Conservation (phyloP, 2,113 vertebrate genomes). For the Athene noctua region DNA sequence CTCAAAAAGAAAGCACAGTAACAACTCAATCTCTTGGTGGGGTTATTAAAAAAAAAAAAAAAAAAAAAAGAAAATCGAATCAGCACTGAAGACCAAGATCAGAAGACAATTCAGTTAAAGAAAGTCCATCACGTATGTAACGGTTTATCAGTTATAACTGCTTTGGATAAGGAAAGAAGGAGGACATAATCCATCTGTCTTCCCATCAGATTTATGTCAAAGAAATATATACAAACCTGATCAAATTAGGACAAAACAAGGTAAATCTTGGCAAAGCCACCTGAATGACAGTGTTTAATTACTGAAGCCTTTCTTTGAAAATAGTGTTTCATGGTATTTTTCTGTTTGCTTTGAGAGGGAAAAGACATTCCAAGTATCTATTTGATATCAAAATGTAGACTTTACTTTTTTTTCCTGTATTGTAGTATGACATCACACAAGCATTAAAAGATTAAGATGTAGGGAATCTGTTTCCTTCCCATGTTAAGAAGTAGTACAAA, state of each 20-base stretch:
- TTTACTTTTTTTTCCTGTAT: too few species aligned
- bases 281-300: neutral
- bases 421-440: neutral
- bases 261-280: neutral
- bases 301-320: neutral
- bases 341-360: neutral
- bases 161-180: neutral
- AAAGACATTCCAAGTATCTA: neutral
- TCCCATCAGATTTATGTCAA: neutral
- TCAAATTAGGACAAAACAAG: neutral
- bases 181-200: neutral
- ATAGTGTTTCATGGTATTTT: neutral
- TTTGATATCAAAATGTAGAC: neutral
- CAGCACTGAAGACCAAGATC: neutral
- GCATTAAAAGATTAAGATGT: neutral
- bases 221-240: neutral
- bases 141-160: neutral
- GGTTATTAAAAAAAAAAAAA: neutral
- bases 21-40: neutral
- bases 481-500: neutral
- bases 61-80: neutral
- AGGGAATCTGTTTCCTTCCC: neutral
- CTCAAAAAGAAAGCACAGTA: neutral
- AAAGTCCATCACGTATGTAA: neutral
- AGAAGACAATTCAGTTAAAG: neutral